Evolutionary conservation across 2,113 vertebrate species (phyloP).

Genomic region (Corythornis cristatus): DNA sequence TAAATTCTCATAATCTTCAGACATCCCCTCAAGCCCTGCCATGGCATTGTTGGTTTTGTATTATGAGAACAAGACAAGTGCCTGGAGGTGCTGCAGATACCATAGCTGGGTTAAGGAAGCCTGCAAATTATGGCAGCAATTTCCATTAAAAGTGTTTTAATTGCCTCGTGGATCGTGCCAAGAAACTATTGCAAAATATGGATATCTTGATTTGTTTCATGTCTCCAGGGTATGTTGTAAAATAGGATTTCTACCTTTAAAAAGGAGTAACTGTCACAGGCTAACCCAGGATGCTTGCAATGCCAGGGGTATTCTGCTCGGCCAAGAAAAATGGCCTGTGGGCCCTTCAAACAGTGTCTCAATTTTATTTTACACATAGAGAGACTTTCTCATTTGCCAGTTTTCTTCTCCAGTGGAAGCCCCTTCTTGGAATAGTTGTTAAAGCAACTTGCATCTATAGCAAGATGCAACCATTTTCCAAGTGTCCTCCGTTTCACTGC

Average conservation of each 20-base stretch:
- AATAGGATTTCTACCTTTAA: conserved; percentile 14
- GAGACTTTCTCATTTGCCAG: background rate
- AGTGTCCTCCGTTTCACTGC: background rate
- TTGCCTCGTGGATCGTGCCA: background rate
- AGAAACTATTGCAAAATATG: conserved; percentile 48
- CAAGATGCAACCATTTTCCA: background rate
- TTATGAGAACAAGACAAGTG: conserved; percentile 41
- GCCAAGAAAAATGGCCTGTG: background rate
- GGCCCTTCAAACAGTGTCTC: background rate
- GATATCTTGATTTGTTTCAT: conserved; percentile 13
- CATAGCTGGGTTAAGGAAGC: conserved; percentile 11
- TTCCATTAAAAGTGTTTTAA: conserved; percentile 48
- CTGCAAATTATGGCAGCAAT: conserved; percentile 20
- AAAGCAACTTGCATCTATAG: background rate
- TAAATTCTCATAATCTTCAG: conserved; percentile 29
- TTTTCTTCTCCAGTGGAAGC: background rate
- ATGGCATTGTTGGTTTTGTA: conserved; percentile 26
- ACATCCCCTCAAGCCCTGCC: conserved; percentile 12
- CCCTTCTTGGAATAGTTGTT: background rate
- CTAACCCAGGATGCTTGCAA: background rate
- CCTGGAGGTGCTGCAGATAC: conserved; percentile 28
- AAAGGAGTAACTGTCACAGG: background rate
- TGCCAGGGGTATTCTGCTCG: background rate
- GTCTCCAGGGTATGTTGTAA: background rate
- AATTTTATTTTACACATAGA: background rate